A percentile compares a stretch with the other conserved stretches of the same genome.
Conservation (phyloP, 2,113 vertebrate genomes). For the Scophthalmus maximus region DNA sequence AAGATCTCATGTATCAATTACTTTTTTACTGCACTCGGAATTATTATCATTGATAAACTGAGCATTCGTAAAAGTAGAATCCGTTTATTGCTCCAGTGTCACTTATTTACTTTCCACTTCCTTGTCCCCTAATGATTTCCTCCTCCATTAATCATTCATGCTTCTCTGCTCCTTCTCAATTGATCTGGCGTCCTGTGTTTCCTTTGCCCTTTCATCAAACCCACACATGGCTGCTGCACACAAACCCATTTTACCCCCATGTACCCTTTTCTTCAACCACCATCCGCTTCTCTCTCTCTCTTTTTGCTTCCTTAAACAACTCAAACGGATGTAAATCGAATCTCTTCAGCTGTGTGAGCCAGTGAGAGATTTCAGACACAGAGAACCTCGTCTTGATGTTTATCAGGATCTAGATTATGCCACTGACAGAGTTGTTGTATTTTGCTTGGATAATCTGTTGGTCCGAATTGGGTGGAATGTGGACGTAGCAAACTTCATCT, state of each 20-base stretch:
- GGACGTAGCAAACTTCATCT: slow-evolving; percentile 1
- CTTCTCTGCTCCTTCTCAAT: slow-evolving; percentile 64
- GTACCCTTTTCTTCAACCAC: slow-evolving; percentile 3
- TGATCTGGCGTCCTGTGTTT: slow-evolving; percentile 69
- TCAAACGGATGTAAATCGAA: slow-evolving; percentile 33
- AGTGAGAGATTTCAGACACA: slow-evolving; percentile 12
- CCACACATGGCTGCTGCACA: slow-evolving; percentile 16
- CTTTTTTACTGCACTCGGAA: slow-evolving; percentile 12
- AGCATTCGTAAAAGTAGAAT: slow-evolving; percentile 23
- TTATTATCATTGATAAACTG: slow-evolving; percentile 22
- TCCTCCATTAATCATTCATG: slow-evolving; percentile 75
- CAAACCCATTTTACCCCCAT: slow-evolving; percentile 24
- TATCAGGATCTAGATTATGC: neutral
- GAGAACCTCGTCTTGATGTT: slow-evolving; percentile 26
- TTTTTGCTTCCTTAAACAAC: slow-evolving; percentile 13
- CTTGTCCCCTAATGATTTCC: slow-evolving; percentile 61
- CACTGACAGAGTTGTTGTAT: neutral
- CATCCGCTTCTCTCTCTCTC: slow-evolving; percentile 6
- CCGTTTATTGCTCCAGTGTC: slow-evolving; percentile 21
- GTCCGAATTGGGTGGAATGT: neutral
- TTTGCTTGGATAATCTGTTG: neutral
- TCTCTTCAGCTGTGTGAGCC: slow-evolving; percentile 5
- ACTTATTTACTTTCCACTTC: slow-evolving; percentile 53
- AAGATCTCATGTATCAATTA: neutral
- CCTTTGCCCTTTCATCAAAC: slow-evolving; percentile 62